phyloP scores from a whole-genome alignment of 2,888 invertebrate species.

The Mesorhabditis sp. region DNA sequence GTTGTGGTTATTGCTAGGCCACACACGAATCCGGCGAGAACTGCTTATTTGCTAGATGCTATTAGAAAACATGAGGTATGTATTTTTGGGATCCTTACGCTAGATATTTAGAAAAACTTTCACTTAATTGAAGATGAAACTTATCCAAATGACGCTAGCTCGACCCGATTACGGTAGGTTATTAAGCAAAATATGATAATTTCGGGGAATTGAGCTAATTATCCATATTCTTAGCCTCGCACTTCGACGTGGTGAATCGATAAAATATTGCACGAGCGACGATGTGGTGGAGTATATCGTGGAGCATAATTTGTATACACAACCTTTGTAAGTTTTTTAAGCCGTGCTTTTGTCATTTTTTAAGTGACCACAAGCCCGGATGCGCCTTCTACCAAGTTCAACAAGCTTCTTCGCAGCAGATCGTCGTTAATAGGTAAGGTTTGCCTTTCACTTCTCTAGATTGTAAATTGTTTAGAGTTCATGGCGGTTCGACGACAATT shows the following conservation, averaged over 20 bases:
- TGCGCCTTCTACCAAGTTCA: background rate
- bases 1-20: conserved; percentile 1
- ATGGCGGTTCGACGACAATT: background rate
- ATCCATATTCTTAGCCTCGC: background rate
- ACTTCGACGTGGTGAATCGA: background rate
- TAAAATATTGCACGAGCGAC: conserved; percentile 4
- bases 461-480: background rate
- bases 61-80: background rate
- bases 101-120: background rate
- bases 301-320: background rate
- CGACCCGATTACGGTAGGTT: background rate
- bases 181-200: background rate
- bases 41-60: conserved; percentile 4
- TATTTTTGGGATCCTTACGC: background rate
- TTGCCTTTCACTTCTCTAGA: background rate
- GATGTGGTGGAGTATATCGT: background rate
- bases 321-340: background rate
- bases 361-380: background rate
- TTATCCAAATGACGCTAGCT: background rate
- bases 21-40: conserved; percentile 1
- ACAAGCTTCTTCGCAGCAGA: background rate
- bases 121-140: background rate
- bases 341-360: background rate
- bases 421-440: background rate
- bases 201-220: too few relatives aligned